These are phyloP conservation scores for Puma concolor DNA, from an alignment of 2,113 vertebrate species.

Conservation along the genomic window DNA sequence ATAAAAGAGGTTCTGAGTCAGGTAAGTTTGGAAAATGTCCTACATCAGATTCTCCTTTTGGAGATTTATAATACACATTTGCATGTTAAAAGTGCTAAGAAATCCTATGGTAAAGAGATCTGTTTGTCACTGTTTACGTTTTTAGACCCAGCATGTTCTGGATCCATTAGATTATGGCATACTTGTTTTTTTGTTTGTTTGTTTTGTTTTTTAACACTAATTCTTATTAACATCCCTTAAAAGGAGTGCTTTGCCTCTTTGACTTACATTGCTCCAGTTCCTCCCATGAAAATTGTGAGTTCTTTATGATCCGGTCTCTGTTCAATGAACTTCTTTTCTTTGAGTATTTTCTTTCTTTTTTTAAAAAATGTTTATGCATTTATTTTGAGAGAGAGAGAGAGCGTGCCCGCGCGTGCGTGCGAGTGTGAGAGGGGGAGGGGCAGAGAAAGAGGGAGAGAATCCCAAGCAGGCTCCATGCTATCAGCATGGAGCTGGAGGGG, in stretches of 20 bases:
- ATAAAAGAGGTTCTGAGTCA: neutral
- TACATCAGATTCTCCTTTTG: neutral
- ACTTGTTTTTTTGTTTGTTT: neutral
- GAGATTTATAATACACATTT: neutral
- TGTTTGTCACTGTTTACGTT: neutral
- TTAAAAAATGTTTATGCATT: too few species aligned
- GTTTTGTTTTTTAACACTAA: neutral
- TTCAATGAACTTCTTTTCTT: neutral
- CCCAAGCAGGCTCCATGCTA: too few species aligned
- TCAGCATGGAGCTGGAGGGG: too few species aligned
- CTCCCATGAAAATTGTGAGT: neutral
- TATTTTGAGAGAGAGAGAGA: too few species aligned
- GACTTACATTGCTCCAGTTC: neutral
- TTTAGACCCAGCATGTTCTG: neutral
- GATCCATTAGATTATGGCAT: neutral
- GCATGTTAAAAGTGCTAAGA: neutral
- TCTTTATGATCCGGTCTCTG: neutral
- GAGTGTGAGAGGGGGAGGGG: too few species aligned
- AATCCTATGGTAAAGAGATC: neutral
- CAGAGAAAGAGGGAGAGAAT: too few species aligned
- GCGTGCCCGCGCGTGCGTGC: fast-evolving
- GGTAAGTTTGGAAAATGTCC: neutral
- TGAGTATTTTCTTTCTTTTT: neutral
- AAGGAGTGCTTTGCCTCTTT: neutral
- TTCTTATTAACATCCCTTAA: neutral